phyloP scores from a whole-genome alignment of 2,797 vertebrate species.

The Takifugu rubripes region DNA sequence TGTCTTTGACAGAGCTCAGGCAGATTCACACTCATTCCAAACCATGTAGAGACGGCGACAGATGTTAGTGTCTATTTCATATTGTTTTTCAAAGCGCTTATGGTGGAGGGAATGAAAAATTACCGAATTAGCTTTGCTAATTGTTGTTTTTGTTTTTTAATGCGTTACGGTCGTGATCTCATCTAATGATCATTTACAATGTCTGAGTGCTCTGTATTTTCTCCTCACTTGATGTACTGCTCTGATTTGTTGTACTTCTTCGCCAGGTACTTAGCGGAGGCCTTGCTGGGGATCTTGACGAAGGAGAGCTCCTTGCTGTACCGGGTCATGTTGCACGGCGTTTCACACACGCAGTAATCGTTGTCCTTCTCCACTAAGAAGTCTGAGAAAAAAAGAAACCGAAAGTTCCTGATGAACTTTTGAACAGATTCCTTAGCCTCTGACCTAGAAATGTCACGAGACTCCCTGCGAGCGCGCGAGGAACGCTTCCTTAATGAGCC shows the following conservation, averaged over 20 bases:
- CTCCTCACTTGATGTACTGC: constrained; percentile 91
- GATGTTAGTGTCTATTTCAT: no score
- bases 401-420: constrained; percentile 34
- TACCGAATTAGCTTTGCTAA: no score
- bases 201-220: no score
- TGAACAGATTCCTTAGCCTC: constrained; percentile 7
- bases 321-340: constrained; percentile 96
- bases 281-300: constrained; percentile 99
- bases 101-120: no score
- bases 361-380: constrained; percentile 97
- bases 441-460: constrained; percentile 4
- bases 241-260: constrained; percentile 99
- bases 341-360: constrained; percentile 93
- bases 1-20: no score
- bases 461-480: not conserved
- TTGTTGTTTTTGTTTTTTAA: no score
- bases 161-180: not conserved
- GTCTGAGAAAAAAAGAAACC: constrained; percentile 72
- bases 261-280: constrained; percentile 95
- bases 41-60: no score
- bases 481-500: constrained; percentile 15
- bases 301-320: constrained; percentile 98
- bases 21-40: no score
- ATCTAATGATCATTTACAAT: not conserved
- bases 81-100: no score